Base-by-base conservation (phyloP, 2,113 vertebrate species). In the Malurus alboscapulatus region DNA sequence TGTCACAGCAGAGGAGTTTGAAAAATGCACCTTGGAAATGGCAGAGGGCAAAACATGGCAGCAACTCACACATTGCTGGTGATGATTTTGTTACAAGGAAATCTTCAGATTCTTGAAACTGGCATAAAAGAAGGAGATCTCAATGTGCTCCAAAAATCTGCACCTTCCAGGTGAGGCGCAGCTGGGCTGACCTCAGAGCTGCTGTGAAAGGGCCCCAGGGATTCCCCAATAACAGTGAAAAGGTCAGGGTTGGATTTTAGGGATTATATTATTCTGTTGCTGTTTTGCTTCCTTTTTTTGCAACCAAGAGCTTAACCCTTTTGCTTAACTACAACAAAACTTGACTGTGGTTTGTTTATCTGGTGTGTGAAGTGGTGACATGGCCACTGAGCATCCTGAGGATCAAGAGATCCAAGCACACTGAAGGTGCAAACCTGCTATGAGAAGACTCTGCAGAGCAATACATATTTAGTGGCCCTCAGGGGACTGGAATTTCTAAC, bases 401-500 rank as follows among this genome's bases (percentile, higher is more conserved):
- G 29, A 91, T 32, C 30, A 83, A 66, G 44, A 71, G 25, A 34
- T 34, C 45, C 40, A 86, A 82, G 50, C 3, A 62, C 12, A 16
- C 0, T 25, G 17, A 34, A 85, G 59, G 7, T 76, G 36, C 17
- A 92, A 55, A 82, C 27, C 36, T 14, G 9, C 11, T 25, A 42
- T 40, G 29, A 51, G 78, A 45, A 65, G 58, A 34, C 26, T 57
- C n/a, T 47, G 58, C 32, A 88, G 16, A 14, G 59, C 47, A 61
- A 66, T 29, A 47, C 20, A 19, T 58, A 69, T 58, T 77, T 77
- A 80, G 29, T 48, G 59, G 7, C 11, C 54, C 72, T 91, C 32
- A n/a, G 62, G 62, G 38, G 38, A 91, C 62, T 66, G 54, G 34
- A 83, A 83, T 90, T 84, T 95, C 74, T 91, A 91, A 91, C 59